These are phyloP conservation scores for Odobenus rosmarus DNA, from an alignment of 2,113 vertebrate genomes.

Conservation along the genomic window DNA sequence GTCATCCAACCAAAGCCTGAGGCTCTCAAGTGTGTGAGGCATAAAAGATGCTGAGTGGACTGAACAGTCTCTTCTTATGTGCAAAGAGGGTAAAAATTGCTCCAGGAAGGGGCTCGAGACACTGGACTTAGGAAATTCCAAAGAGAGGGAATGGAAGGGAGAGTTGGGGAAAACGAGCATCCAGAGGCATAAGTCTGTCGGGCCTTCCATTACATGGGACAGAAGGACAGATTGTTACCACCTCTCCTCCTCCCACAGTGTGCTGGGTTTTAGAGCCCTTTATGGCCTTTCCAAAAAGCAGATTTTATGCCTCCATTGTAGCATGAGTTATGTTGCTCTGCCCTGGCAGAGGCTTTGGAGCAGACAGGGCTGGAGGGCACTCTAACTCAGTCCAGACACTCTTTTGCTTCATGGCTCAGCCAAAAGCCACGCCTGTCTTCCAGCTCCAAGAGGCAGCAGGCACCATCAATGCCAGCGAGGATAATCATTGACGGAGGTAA, in stretches of 20 bases:
- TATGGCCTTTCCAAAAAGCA: neutral
- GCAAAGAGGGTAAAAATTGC: neutral
- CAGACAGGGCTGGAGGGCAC: neutral
- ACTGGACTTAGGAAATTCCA: neutral
- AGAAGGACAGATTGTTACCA: neutral
- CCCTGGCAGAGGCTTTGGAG: neutral
- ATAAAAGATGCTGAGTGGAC: neutral
- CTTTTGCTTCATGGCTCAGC: neutral
- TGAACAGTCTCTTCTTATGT: neutral
- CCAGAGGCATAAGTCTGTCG: neutral
- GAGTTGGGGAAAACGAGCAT: neutral
- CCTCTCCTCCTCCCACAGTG: neutral
- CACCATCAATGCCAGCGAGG: neutral
- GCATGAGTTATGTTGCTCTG: neutral
- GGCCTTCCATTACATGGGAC: neutral
- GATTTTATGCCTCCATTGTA: neutral
- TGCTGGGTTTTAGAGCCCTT: neutral
- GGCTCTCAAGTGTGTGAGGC: neutral
- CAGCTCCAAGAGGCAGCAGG: neutral
- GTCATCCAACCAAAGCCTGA: neutral
- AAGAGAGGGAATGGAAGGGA: neutral
- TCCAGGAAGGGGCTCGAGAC: neutral
- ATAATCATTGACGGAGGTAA: neutral
- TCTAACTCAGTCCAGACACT: neutral
- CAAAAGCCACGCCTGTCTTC: neutral